Evolutionary conservation across 2,113 vertebrate genomes (phyloP).

Genomic region (Rousettus leschenaultii): DNA sequence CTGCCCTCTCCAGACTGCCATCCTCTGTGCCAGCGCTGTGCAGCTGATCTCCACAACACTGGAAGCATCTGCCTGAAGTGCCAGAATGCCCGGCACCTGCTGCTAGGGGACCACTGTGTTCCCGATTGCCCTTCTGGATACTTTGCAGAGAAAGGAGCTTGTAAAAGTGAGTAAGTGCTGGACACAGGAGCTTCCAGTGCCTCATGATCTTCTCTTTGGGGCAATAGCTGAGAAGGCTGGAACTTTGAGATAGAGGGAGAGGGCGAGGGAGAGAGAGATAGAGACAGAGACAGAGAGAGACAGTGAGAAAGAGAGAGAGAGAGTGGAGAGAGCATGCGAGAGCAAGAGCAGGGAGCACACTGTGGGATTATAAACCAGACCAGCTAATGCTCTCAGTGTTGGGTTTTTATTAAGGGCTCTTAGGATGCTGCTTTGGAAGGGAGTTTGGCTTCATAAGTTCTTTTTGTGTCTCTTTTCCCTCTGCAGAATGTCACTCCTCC

Average conservation of each 20-base stretch:
- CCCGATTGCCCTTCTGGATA: slow-evolving; percentile 83
- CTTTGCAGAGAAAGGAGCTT: slow-evolving; percentile 81
- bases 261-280: too few relatives aligned
- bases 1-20: slow-evolving; percentile 86
- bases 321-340: not conserved
- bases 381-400: fast-evolving
- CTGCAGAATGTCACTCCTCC: slow-evolving; percentile 90
- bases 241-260: not conserved
- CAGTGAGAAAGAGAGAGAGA: not conserved
- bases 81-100: slow-evolving; percentile 77
- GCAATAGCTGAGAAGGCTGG: not conserved
- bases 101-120: slow-evolving; percentile 90
- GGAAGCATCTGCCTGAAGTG: slow-evolving; percentile 91
- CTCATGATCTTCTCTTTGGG: not conserved
- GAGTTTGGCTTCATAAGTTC: not conserved
- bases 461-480: slow-evolving; percentile 7
- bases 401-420: not conserved
- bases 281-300: fast-evolving
- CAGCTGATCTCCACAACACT: slow-evolving; percentile 81
- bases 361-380: fast-evolving
- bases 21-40: slow-evolving; percentile 86
- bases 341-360: not conserved
- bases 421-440: not conserved
- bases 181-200: not conserved
- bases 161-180: slow-evolving; percentile 86